phyloP scores from a whole-genome alignment of 2,113 vertebrate genomes.

The Tyto alba region DNA sequence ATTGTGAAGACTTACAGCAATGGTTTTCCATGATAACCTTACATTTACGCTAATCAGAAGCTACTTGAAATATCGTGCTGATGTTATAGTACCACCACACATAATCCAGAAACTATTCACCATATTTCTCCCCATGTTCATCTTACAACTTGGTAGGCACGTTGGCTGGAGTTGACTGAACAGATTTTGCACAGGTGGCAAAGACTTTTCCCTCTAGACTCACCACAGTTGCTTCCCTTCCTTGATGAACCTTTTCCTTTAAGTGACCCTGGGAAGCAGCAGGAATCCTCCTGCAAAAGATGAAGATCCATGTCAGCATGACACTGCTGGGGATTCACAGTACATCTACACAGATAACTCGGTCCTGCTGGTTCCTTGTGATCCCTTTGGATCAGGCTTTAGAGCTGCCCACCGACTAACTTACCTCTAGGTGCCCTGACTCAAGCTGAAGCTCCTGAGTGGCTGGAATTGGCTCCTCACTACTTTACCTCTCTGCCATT shows the following conservation, averaged over 20 bases:
- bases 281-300: neutral
- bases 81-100: neutral
- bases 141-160: neutral
- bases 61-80: neutral
- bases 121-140: neutral
- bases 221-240: neutral
- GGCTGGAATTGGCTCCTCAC: neutral
- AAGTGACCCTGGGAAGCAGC: neutral
- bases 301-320: neutral
- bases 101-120: neutral
- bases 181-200: neutral
- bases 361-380: neutral
- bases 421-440: neutral
- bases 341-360: neutral
- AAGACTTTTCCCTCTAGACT: neutral
- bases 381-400: neutral
- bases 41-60: neutral
- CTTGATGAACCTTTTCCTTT: neutral
- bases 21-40: neutral
- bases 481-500: neutral
- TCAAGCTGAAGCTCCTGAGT: neutral
- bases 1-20: neutral
- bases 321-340: neutral
- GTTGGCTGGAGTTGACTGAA: neutral
- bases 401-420: neutral